phyloP scores from a whole-genome alignment of 1,140 invertebrate genomes.

The Schlechtendalia chinensis region DNA sequence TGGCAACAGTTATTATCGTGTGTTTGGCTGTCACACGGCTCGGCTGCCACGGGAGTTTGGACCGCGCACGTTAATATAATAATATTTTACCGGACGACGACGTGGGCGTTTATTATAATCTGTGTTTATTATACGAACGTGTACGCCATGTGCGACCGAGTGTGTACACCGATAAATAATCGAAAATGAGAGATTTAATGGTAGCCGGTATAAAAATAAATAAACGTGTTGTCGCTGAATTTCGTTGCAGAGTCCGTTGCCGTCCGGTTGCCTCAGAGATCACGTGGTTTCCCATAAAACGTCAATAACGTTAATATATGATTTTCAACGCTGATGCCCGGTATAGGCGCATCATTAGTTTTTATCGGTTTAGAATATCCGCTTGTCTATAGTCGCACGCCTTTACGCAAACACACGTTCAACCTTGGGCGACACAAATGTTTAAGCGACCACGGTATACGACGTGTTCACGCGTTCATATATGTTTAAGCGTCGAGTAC shows the following conservation, averaged over 20 bases:
- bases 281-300: too few relatives aligned
- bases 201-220: background rate
- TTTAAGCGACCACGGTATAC: too few relatives aligned
- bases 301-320: too few relatives aligned
- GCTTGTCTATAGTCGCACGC: too few relatives aligned
- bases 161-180: background rate
- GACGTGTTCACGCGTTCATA: too few relatives aligned
- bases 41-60: background rate
- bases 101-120: slow-evolving; percentile 34
- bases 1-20: background rate
- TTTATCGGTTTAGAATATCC: too few relatives aligned
- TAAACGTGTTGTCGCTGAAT: background rate
- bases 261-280: too few relatives aligned
- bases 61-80: background rate
- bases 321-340: too few relatives aligned
- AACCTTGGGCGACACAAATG: too few relatives aligned
- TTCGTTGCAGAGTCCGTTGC: background rate
- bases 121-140: background rate
- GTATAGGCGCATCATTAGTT: too few relatives aligned
- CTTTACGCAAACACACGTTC: too few relatives aligned
- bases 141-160: background rate
- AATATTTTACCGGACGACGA: background rate
- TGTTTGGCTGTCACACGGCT: background rate
- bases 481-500: too few relatives aligned
- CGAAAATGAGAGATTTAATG: background rate